Evolutionary conservation across 2,888 invertebrate species (phyloP).

Genomic region (Scaptodrosophila latifasciaeformis): DNA sequence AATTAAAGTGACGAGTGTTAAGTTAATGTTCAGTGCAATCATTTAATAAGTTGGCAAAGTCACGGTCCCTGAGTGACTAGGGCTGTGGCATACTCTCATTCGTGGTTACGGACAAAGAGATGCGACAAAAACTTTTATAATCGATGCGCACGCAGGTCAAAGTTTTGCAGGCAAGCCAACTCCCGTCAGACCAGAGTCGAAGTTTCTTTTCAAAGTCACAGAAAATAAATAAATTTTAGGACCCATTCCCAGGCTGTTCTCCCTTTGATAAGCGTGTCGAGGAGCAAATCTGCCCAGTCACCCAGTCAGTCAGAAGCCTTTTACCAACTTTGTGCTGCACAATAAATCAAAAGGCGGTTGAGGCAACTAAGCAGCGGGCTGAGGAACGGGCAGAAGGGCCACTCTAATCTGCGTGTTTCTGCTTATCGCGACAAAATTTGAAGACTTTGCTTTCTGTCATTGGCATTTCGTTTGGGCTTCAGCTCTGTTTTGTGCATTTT

Average conservation of each 20-base stretch:
- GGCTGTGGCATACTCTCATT: not conserved
- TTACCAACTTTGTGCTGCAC: constrained; percentile 52
- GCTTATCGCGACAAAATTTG: constrained; percentile 34
- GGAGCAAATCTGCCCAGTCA: constrained; percentile 10
- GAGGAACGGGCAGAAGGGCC: not conserved
- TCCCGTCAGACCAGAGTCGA: constrained; percentile 38
- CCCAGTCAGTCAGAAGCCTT: constrained; percentile 26
- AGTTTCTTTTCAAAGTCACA: constrained; percentile 66
- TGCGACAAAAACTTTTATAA: constrained; percentile 62
- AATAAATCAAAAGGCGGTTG: constrained; percentile 55
- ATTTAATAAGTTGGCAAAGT: constrained; percentile 63
- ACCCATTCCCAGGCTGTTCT: not conserved
- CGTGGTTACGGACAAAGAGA: constrained; percentile 18
- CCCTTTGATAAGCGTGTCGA: constrained; percentile 50
- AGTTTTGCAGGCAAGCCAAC: constrained; percentile 32
- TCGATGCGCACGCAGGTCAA: constrained; percentile 64
- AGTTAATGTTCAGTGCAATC: constrained; percentile 56
- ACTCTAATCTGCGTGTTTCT: constrained; percentile 19
- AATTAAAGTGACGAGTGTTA: not conserved
- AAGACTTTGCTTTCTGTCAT: no score
- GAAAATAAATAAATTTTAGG: constrained; percentile 62
- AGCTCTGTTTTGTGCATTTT: constrained; percentile 4
- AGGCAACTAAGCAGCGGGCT: constrained; percentile 7
- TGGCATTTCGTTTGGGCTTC: no score
- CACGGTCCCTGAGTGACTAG: no score